Evolutionary conservation across 2,888 invertebrate genomes (phyloP).

Genomic region (Caenorhabditis angaria): DNA sequence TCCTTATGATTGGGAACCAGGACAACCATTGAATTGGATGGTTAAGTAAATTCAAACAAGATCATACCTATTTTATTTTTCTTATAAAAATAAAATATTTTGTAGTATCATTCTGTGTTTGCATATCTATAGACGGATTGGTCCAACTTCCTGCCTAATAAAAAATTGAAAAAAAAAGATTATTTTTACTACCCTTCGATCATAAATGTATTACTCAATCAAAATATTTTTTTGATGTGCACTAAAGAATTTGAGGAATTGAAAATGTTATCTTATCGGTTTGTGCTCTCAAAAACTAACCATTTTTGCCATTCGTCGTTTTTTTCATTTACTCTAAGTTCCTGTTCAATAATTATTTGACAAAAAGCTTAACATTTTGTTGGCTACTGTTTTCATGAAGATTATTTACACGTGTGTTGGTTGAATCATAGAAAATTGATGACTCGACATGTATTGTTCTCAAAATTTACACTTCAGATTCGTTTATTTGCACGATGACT

Average conservation of each 20-base stretch:
- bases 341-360: neutral
- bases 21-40: conserved; percentile 41
- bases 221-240: neutral
- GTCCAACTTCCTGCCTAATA: too few relatives aligned
- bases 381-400: neutral
- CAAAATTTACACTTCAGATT: neutral
- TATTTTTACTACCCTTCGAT: too few relatives aligned
- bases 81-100: too few relatives aligned
- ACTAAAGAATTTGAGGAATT: neutral
- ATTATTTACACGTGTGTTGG: neutral
- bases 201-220: too few relatives aligned
- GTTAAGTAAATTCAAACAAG: conserved; percentile 39
- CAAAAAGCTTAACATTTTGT: neutral
- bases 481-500: neutral
- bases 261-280: neutral
- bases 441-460: neutral
- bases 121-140: too few relatives aligned
- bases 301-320: neutral
- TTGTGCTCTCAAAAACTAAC: neutral
- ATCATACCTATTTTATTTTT: too few relatives aligned
- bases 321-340: neutral
- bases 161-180: too few relatives aligned
- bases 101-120: too few relatives aligned
- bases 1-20: conserved; percentile 57
- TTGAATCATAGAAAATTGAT: neutral